Conservation (phyloP, 2,888 invertebrate species). For the Fabriciana adippe region DNA sequence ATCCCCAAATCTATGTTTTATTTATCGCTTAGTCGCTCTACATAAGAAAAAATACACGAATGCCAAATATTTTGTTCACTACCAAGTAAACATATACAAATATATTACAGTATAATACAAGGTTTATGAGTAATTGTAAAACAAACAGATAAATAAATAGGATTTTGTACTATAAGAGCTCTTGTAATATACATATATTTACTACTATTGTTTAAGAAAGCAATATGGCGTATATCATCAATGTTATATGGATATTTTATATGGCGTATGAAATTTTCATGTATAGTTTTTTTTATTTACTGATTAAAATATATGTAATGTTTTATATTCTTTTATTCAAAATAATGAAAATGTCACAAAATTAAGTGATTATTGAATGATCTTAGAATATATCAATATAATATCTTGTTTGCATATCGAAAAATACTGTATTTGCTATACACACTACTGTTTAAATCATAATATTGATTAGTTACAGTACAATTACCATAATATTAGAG, state of each 20-base stretch:
- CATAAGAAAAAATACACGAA: slow-evolving; percentile 72
- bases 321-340: not conserved
- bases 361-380: no score
- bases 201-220: not conserved
- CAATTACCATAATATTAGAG: no score
- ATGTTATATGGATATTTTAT: not conserved
- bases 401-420: no score
- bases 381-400: no score
- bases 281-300: not conserved
- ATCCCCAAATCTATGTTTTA: slow-evolving; percentile 67
- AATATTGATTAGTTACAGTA: no score
- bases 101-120: slow-evolving; percentile 24
- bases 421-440: no score
- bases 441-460: no score
- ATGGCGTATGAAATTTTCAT: not conserved
- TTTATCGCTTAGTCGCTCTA: slow-evolving; percentile 71
- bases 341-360: no score
- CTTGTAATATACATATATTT: slow-evolving; percentile 7
- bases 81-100: slow-evolving; percentile 32
- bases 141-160: slow-evolving; percentile 35
- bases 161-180: slow-evolving; percentile 48
- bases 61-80: slow-evolving; percentile 38
- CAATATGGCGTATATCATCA: slow-evolving; percentile 13
- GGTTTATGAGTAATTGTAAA: slow-evolving; percentile 40
- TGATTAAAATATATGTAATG: no score